Base-by-base conservation (phyloP, 2,797 vertebrate species). In the Anguilla megastoma region DNA sequence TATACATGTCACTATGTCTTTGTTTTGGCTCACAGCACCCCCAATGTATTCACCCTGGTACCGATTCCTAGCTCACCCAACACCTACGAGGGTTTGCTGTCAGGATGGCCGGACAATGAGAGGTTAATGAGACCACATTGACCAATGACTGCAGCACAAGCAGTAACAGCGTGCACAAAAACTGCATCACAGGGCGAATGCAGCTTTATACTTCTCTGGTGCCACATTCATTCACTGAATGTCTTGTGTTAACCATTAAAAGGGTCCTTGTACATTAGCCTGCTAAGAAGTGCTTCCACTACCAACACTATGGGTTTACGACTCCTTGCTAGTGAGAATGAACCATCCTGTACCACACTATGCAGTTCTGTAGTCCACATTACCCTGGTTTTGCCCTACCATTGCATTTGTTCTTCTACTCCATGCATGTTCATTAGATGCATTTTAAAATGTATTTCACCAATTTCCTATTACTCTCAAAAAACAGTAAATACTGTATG, bases 151-250 rank as follows among this genome's bases (percentile, higher is more conserved):
- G 69, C 50, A 85, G 63, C 60, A 86, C 76, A 87, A 71, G 52
- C 84, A 87, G 60, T 79, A 88, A 87, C 86, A 56, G 87, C 30
- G 60, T 80, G 48, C 84, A 90, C 87, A 89, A 89, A 86, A 89
- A 90, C 80, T 66, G 66, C 89, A 71, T 84, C 21, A 88, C 33
- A 58, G 74, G 33, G 50, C 71, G 48, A 88, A 88, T 83, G 74
- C 52, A 74, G 69, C 86, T 88, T 69, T 36, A 60, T 52, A 86
- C n/a, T 87, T 85, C 56, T 69, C 18, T 54, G 56, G 56, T 45
- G 83, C 41, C 41, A 89, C 74, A 83, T 85, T 84, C 48, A 85
- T 21, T 60, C 54, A 58, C n/a, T 84, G 24, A 63, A 84, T 85
- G 60, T 56, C 12, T 18, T n/a, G 24, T 69, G 27, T 27, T 52